A percentile compares a stretch with the other conserved stretches of the same genome.
phyloP scores from a whole-genome alignment of 1,140 invertebrate genomes.

The Tachypleus tridentatus region DNA sequence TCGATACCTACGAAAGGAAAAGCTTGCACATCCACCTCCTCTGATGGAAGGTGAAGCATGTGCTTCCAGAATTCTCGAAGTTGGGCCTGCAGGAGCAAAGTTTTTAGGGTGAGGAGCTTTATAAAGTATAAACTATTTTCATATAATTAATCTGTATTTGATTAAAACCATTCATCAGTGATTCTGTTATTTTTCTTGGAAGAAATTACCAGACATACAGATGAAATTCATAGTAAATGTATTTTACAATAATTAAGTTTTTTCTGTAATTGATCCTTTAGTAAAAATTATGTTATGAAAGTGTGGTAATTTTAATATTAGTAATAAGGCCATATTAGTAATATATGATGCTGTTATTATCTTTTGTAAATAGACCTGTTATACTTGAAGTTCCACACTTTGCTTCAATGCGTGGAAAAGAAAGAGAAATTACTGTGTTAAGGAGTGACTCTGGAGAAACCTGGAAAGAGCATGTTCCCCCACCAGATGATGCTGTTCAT shows the following conservation, averaged over 20 bases:
- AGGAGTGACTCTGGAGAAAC: constrained; percentile 95
- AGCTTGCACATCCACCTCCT: constrained; percentile 88
- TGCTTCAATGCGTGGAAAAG: constrained; percentile 87
- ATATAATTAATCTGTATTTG: too few species aligned
- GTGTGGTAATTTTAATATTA: too few species aligned
- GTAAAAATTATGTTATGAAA: too few species aligned
- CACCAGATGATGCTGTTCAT: constrained; percentile 93
- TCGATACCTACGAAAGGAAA: constrained; percentile 84
- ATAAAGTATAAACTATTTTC: constrained; percentile 31
- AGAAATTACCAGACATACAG: too few species aligned
- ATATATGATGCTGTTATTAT: constrained; percentile 20
- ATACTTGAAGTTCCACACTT: constrained; percentile 98
- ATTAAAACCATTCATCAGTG: constrained; percentile 10
- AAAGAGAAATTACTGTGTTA: constrained; percentile 93
- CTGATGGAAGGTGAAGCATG: constrained; percentile 98
- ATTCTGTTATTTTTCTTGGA: too few species aligned
- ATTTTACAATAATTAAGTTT: too few species aligned
- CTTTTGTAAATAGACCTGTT: constrained; percentile 60
- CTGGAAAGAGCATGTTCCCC: constrained; percentile 94
- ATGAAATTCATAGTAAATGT: too few species aligned
- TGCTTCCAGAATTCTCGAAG: constrained; percentile 86
- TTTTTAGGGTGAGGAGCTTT: constrained; percentile 72
- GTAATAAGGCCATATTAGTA: too few species aligned
- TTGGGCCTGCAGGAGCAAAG: constrained; percentile 91
- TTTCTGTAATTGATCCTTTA: too few species aligned